These are phyloP conservation scores for Trichonephila clavata DNA, from an alignment of 1,140 invertebrate species.

Conservation along the genomic window DNA sequence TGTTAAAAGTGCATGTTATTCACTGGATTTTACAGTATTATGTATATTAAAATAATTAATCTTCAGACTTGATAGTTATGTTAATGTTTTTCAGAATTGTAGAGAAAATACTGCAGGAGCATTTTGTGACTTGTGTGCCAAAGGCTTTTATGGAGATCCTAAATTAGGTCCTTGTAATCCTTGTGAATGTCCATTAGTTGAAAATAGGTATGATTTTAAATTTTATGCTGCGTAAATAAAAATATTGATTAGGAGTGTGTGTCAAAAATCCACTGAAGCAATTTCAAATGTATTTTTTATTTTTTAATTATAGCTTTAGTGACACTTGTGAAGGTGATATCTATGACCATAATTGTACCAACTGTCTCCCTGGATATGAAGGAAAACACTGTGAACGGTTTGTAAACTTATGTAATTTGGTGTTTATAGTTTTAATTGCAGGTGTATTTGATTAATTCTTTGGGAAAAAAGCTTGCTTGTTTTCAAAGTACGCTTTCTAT, in stretches of 20 bases:
- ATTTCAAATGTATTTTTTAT: background rate
- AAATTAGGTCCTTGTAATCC: conserved; percentile 83
- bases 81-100: conserved; percentile 86
- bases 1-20: too few relatives aligned
- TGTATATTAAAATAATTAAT: too few relatives aligned
- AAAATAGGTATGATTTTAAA: conserved; percentile 81
- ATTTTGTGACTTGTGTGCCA: conserved; percentile 89
- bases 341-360: conserved; percentile 79
- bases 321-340: conserved; percentile 81
- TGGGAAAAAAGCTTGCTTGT: too few relatives aligned
- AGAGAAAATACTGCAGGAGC: conserved; percentile 88
- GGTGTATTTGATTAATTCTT: too few relatives aligned
- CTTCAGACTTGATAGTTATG: background rate
- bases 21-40: too few relatives aligned
- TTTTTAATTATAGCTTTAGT: conserved; percentile 80
- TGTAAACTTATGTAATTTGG: conserved; percentile 40
- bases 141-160: conserved; percentile 92
- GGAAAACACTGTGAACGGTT: conserved; percentile 85
- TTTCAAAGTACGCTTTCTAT: too few relatives aligned
- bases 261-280: background rate
- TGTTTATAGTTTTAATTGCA: background rate
- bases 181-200: conserved; percentile 88
- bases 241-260: background rate
- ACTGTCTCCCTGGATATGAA: conserved; percentile 85
- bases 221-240: background rate